Evolutionary conservation across 1,140 invertebrate species (phyloP).

Genomic region (Drosophila gunungcola): DNA sequence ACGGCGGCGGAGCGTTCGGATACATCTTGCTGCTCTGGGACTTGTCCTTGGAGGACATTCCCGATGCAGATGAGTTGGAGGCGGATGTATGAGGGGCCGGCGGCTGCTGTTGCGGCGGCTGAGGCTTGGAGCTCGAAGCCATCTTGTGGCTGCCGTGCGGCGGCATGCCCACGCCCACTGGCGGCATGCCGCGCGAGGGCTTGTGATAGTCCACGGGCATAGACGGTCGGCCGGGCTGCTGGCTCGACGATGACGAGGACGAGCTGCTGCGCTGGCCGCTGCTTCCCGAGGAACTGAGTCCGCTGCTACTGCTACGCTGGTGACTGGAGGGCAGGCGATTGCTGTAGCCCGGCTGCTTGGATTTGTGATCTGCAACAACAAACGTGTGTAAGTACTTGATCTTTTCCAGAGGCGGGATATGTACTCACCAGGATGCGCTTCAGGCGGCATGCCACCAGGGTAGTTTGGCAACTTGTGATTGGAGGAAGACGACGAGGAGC

Average conservation of each 20-base stretch:
- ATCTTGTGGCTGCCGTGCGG: conserved; percentile 66
- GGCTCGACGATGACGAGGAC: conserved; percentile 44
- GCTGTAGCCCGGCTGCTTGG: conserved; percentile 66
- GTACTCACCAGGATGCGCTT: conserved; percentile 69
- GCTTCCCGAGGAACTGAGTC: conserved; percentile 37
- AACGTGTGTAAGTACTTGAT: not conserved
- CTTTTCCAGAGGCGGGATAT: accelerated
- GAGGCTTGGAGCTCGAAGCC: conserved; percentile 57
- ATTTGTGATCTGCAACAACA: conserved; percentile 71
- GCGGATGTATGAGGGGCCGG: conserved; percentile 42
- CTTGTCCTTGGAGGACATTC: conserved; percentile 65
- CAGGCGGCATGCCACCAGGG: conserved; percentile 59
- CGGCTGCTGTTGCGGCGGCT: conserved; percentile 36
- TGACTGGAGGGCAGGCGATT: conserved; percentile 68
- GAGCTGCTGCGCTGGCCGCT: conserved; percentile 32
- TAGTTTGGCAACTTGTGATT: conserved; percentile 78
- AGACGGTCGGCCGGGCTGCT: conserved; percentile 49
- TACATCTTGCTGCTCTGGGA: conserved; percentile 68
- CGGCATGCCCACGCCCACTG: conserved; percentile 52
- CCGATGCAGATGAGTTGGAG: conserved; percentile 42
- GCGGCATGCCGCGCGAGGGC: conserved; percentile 63
- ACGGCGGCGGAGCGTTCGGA: conserved; percentile 68
- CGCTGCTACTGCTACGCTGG: conserved; percentile 49
- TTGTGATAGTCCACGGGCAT: conserved; percentile 73
- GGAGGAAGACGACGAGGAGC: conserved; percentile 69